Percentiles rank a stretch among this genome's conserved stretches.
Conservation (phyloP, 1,140 invertebrate species). For the Papilio polyxenes region DNA sequence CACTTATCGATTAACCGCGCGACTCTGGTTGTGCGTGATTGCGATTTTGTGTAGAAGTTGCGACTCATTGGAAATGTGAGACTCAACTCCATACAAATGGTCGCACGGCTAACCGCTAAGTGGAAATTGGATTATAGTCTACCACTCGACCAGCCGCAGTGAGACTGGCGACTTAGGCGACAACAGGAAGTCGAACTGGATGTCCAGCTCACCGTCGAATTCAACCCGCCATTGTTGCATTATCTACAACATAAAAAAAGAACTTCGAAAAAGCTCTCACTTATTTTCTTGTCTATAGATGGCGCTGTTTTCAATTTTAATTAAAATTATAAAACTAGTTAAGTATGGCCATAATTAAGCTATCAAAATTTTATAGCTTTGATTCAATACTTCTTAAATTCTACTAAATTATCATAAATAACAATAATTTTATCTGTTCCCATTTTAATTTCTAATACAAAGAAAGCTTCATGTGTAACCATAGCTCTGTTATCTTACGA, state of each 20-base stretch:
- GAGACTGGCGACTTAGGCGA: constrained; percentile 86
- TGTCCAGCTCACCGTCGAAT: constrained; percentile 84
- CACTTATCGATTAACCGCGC: background rate
- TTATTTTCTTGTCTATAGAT: background rate
- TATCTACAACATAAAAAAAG: constrained; percentile 78
- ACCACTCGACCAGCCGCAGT: constrained; percentile 82
- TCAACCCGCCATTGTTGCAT: constrained; percentile 86
- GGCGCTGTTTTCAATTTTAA: background rate
- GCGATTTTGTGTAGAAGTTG: too few species aligned
- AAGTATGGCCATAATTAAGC: too few species aligned
- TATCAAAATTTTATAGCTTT: background rate
- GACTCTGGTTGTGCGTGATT: too few species aligned
- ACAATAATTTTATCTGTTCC: background rate
- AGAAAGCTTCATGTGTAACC: background rate
- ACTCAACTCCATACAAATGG: too few species aligned
- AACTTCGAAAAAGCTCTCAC: background rate
- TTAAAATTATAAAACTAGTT: background rate
- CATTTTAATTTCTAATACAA: background rate
- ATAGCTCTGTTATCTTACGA: background rate
- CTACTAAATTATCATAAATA: background rate
- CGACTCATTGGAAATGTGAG: too few species aligned
- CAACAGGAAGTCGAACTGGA: constrained; percentile 90
- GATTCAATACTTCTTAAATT: background rate
- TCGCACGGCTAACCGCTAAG: background rate
- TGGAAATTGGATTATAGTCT: constrained; percentile 33